phyloP scores from a whole-genome alignment of 2,113 vertebrate genomes.

The Oenanthe oenanthe region DNA sequence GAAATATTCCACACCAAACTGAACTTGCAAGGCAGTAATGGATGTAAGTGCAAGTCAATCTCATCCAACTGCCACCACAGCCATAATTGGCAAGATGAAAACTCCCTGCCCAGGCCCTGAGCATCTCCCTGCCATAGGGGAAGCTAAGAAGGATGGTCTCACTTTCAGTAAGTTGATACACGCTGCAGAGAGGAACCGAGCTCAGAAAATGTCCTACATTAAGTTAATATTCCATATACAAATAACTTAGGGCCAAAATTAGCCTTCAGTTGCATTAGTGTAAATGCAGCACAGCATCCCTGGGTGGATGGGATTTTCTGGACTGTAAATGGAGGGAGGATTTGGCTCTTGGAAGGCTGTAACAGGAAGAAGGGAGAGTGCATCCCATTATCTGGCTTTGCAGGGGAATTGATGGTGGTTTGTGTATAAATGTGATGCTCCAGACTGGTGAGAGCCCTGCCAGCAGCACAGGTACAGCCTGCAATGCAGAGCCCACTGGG shows the following conservation, averaged over 20 bases:
- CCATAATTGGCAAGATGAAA: not conserved
- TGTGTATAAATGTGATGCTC: not conserved
- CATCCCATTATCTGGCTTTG: constrained; percentile 21
- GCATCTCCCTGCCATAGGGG: not conserved
- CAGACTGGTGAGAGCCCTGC: not conserved
- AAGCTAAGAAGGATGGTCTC: not conserved
- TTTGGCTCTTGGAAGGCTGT: constrained; percentile 4
- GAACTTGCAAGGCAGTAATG: not conserved
- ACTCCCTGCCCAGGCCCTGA: not conserved
- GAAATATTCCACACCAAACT: not conserved
- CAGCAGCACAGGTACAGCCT: not conserved
- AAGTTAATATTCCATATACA: constrained; percentile 22
- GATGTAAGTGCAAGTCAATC: constrained; percentile 32
- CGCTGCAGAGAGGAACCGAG: not conserved
- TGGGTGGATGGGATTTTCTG: not conserved
- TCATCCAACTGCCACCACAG: not conserved
- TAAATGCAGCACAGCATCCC: not conserved
- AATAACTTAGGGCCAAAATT: constrained; percentile 31
- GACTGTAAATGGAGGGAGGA: not conserved
- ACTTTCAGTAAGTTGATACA: constrained; percentile 47
- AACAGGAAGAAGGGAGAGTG: not conserved
- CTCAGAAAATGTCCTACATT: constrained; percentile 52
- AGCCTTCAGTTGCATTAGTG: constrained; percentile 30
- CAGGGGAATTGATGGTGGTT: not conserved
- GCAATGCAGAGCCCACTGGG: not conserved